Percentiles rank a stretch among this genome's conserved stretches.
These are phyloP conservation scores for Agapornis canus DNA, from an alignment of 2,797 vertebrate species.

Conservation along the genomic window DNA sequence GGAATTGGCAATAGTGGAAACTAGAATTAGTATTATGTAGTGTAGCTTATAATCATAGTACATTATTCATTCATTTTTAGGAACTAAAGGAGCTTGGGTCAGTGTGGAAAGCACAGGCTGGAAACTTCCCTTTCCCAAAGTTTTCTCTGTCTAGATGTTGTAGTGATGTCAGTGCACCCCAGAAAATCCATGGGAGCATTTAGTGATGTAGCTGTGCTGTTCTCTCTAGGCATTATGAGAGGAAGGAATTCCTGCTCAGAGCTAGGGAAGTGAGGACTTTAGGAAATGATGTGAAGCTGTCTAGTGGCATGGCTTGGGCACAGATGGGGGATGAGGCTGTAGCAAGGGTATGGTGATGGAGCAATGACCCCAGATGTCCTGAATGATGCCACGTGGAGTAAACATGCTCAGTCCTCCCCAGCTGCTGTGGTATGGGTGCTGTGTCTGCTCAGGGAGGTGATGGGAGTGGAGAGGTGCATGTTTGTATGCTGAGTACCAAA, in stretches of 20 bases:
- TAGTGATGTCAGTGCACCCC: fast-evolving
- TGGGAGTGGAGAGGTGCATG: not conserved
- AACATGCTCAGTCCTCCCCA: fast-evolving
- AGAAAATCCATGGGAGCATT: fast-evolving
- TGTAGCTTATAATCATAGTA: fast-evolving
- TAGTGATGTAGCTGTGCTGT: fast-evolving
- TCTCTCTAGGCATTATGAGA: not conserved
- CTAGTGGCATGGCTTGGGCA: not conserved
- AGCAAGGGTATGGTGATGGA: not conserved
- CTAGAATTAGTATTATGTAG: not conserved
- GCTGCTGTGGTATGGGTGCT: not conserved
- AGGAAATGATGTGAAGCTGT: not conserved
- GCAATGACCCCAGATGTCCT: not conserved
- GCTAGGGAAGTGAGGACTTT: not conserved
- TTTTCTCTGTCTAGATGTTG: not conserved
- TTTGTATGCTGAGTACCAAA: fast-evolving
- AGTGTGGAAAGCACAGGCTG: not conserved
- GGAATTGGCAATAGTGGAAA: not conserved
- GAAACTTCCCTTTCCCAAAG: not conserved
- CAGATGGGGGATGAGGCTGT: not conserved
- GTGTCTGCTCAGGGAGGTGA: not conserved
- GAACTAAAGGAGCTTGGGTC: not conserved
- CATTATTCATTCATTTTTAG: not conserved
- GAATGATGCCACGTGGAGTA: not conserved
- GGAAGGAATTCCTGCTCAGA: not conserved